Percentiles rank a stretch among this genome's conserved stretches.
Evolutionary conservation across 1,140 invertebrate species (phyloP).

Genomic region (Meloidogyne exigua): DNA sequence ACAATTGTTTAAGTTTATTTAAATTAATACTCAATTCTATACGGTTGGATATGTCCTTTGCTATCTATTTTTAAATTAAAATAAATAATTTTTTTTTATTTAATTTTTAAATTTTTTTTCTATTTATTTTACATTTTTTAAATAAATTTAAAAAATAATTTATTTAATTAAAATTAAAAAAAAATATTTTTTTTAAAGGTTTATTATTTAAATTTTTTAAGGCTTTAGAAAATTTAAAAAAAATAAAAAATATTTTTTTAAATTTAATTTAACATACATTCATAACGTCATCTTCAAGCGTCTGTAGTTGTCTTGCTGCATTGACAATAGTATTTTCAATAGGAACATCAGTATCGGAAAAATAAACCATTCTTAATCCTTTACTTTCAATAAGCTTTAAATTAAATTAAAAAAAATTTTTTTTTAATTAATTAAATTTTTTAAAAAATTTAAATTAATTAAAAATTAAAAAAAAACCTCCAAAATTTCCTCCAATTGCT

Average conservation of each 20-base stretch:
- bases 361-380: slow-evolving; percentile 18
- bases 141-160: too few relatives aligned
- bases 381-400: slow-evolving; percentile 26
- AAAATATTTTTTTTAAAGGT: too few relatives aligned
- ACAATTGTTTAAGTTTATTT: slow-evolving; percentile 18
- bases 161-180: too few relatives aligned
- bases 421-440: too few relatives aligned
- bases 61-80: slow-evolving; percentile 23
- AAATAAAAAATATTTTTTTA: background rate
- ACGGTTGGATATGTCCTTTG: slow-evolving; percentile 25
- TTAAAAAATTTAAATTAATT: background rate
- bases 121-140: too few relatives aligned
- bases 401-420: too few relatives aligned
- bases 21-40: slow-evolving; percentile 35
- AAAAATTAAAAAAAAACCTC: slow-evolving; percentile 14
- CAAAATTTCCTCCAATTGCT: slow-evolving; percentile 31
- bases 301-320: slow-evolving; percentile 23
- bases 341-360: background rate
- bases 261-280: slow-evolving; percentile 10
- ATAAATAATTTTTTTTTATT: too few relatives aligned
- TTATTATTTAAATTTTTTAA: too few relatives aligned
- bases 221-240: too few relatives aligned
- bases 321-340: slow-evolving; percentile 12
- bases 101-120: too few relatives aligned
- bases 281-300: slow-evolving; percentile 32